Base-by-base conservation (phyloP, 2,888 invertebrate genomes). In the Microctonus aethiopoides region DNA sequence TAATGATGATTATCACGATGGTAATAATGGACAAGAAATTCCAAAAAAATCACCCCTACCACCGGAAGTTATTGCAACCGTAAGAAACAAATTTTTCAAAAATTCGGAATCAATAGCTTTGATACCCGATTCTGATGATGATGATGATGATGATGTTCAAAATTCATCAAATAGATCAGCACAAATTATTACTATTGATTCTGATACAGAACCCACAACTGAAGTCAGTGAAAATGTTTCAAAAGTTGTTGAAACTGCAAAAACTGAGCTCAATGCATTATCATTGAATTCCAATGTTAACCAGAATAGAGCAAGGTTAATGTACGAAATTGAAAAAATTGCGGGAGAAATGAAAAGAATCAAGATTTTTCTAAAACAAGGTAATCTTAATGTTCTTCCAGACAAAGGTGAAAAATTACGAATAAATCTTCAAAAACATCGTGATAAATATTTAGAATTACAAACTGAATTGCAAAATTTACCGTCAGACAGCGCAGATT, bases 391-490 rank as follows among this genome's bases (percentile, higher is more conserved):
- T 10, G 60, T 76, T 29, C 84, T 93, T 6, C 92, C 92, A 0
- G 93, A 93, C 79, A 89, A 90, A n/a, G 93, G 93, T 0, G 81
- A 84, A 22, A 89, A 89, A 79, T 84, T 93, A 65, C 83, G 86
- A 0, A 83, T 88, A 57, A 88, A 90, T 26, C 88, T 90, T 24
- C 82, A 86, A 0, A 77, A 78, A 0, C 80, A 91, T 26, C 87
- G 89, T 78, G 77, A 74, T 0, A 87, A 88, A 73, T 86, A 91
- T 24, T 81, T 86, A 1, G 78, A 78, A 1, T 89, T 91, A 76
- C 86, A 85, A 1, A 85, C 87, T 59, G 88, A 88, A 76, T 85
- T 92, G 0, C 85, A 67, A 7, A 67, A 68, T 7, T 72, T 74
- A 5, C 67, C 73, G 20, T 59, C 74, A 0, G 13, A 51, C 0